phyloP scores from a whole-genome alignment of 2,888 invertebrate genomes.

The Drosophila putrida region DNA sequence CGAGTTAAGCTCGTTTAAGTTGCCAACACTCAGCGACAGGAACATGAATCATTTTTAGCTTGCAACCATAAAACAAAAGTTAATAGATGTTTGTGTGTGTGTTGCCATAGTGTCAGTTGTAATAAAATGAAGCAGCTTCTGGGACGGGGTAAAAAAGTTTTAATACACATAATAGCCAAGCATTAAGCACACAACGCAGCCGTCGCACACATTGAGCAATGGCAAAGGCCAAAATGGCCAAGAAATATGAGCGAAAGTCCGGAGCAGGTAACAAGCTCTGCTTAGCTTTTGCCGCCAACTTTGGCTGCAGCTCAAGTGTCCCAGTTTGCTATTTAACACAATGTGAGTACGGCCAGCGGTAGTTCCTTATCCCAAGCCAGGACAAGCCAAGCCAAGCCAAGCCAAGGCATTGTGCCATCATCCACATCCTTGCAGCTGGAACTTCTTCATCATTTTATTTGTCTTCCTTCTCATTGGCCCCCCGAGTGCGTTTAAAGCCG shows the following conservation, averaged over 20 bases:
- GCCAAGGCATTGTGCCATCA: conserved; percentile 32
- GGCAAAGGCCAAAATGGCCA: conserved; percentile 54
- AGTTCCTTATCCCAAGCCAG: conserved; percentile 21
- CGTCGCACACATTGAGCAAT: conserved; percentile 56
- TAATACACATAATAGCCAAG: conserved; percentile 78
- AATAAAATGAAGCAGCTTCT: conserved; percentile 72
- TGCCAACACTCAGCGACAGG: conserved; percentile 42
- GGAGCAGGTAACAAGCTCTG: conserved; percentile 22
- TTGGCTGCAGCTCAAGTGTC: conserved; percentile 77
- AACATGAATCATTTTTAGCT: conserved; percentile 67
- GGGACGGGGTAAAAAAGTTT: conserved; percentile 72
- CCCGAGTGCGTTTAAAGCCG: conserved; percentile 73
- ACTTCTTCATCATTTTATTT: conserved; percentile 69
- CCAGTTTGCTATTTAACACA: conserved; percentile 81
- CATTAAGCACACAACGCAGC: conserved; percentile 55
- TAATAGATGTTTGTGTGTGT: conserved; percentile 63
- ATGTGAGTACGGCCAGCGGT: conserved; percentile 12
- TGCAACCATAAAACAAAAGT: conserved; percentile 74
- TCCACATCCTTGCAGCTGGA: conserved; percentile 41
- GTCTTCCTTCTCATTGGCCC: conserved; percentile 56
- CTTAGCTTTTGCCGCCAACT: conserved; percentile 61
- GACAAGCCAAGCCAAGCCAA: too few species aligned
- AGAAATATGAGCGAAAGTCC: conserved; percentile 67
- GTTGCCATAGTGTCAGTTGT: conserved; percentile 63
- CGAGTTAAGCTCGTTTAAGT: conserved; percentile 36